Conservation (phyloP, 2,113 vertebrate genomes). For the Stercorarius parasiticus region DNA sequence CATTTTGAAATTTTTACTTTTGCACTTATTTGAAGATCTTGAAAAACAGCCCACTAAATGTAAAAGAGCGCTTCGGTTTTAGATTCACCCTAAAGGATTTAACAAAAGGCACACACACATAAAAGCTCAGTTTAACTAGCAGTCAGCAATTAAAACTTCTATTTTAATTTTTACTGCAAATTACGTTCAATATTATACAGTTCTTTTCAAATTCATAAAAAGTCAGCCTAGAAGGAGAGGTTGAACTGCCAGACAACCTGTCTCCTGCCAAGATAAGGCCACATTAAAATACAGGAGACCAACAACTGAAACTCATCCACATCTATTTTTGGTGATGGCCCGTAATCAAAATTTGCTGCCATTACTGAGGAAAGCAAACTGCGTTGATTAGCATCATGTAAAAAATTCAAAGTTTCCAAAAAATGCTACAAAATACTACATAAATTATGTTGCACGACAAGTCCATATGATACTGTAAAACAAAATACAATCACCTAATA, state of each 20-base stretch:
- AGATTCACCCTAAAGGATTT: neutral
- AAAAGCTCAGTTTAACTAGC: neutral
- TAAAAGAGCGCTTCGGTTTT: neutral
- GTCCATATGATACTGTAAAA: neutral
- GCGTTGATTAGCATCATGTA: neutral
- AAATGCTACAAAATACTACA: neutral
- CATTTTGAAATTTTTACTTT: constrained; percentile 50
- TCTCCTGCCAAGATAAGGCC: constrained; percentile 39
- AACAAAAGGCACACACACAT: neutral
- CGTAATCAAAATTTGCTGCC: constrained; percentile 55
- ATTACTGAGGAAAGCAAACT: constrained; percentile 43
- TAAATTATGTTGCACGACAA: neutral
- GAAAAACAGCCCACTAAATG: constrained; percentile 20
- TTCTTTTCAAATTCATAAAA: constrained; percentile 3
- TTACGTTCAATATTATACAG: neutral
- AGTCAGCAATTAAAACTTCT: neutral
- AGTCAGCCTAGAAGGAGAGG: constrained; percentile 19
- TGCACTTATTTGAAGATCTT: constrained; percentile 28
- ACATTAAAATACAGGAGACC: constrained; percentile 39
- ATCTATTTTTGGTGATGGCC: constrained; percentile 73
- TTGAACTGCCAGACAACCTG: constrained; percentile 38
- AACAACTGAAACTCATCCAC: constrained; percentile 50
- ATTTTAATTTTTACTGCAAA: neutral
- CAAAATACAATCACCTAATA: neutral
- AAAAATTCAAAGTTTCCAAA: neutral